A percentile compares a stretch with the other conserved stretches of the same genome.
Conservation (phyloP, 2,113 vertebrate genomes). For the Oreochromis tanganicae region DNA sequence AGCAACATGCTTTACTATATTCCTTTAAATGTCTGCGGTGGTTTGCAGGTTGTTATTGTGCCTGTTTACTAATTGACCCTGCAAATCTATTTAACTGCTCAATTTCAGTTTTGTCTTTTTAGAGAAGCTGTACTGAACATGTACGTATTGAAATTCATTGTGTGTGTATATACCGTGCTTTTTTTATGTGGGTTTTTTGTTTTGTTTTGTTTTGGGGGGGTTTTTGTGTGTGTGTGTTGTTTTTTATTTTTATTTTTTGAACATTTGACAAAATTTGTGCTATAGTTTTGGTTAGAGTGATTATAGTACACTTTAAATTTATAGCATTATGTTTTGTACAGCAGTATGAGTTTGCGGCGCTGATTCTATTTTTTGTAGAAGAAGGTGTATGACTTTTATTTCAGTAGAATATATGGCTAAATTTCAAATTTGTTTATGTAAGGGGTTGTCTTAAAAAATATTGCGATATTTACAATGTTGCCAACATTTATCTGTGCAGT, state of each 20-base stretch:
- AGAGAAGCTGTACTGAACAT: background rate
- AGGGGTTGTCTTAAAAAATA: background rate
- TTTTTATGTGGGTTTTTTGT: accelerated
- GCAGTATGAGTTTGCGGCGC: background rate
- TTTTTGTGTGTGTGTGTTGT: background rate
- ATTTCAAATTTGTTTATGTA: background rate
- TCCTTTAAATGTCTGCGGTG: background rate
- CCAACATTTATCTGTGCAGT: background rate
- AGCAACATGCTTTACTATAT: background rate
- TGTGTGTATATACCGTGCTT: background rate
- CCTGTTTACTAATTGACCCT: background rate
- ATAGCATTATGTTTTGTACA: background rate
- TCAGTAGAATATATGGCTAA: background rate
- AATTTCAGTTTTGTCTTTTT: background rate
- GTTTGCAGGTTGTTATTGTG: background rate
- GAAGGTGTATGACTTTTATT: background rate
- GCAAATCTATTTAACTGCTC: background rate
- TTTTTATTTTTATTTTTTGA: background rate
- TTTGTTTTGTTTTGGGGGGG: background rate
- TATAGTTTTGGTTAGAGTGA: background rate
- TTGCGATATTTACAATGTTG: background rate
- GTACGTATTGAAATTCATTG: background rate
- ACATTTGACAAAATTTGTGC: background rate
- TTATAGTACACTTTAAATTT: background rate
- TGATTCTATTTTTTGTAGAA: background rate